phyloP scores from a whole-genome alignment of 2,797 vertebrate species.

The Ptychobarbus kaznakovi region DNA sequence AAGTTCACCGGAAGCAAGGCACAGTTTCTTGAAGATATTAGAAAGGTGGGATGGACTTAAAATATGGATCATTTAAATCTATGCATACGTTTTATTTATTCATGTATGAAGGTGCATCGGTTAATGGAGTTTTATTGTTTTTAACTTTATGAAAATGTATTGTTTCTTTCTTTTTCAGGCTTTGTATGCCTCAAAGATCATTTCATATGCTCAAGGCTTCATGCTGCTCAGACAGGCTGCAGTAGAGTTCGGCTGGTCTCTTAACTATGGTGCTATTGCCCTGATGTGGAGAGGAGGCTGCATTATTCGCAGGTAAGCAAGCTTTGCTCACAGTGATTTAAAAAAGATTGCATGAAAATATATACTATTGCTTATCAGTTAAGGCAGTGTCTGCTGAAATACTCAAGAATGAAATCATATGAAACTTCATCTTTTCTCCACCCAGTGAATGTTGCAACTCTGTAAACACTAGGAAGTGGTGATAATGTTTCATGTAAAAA shows the following conservation, averaged over 20 bases:
- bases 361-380: not conserved
- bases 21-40: slow-evolving; percentile 92
- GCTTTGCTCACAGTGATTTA: not conserved
- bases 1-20: slow-evolving; percentile 84
- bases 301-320: slow-evolving; percentile 92
- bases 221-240: slow-evolving; percentile 96
- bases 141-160: not conserved
- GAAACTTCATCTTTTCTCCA: not conserved
- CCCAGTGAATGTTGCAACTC: slow-evolving; percentile 52
- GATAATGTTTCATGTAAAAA: slow-evolving; percentile 47
- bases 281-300: slow-evolving; percentile 99
- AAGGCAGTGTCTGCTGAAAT: slow-evolving; percentile 24
- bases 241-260: slow-evolving; percentile 90
- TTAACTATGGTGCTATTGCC: slow-evolving; percentile 96
- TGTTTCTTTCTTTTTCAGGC: slow-evolving; percentile 76
- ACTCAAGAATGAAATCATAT: slow-evolving; percentile 31
- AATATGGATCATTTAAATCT: not conserved
- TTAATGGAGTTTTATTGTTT: not conserved
- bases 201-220: slow-evolving; percentile 97
- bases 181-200: slow-evolving; percentile 97
- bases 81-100: not conserved
- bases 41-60: slow-evolving; percentile 79
- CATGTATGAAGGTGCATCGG: not conserved
- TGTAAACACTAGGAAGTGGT: slow-evolving; percentile 52
- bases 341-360: not conserved